phyloP scores from a whole-genome alignment of 2,797 vertebrate species.

The Myoxocephalus aenaeus region DNA sequence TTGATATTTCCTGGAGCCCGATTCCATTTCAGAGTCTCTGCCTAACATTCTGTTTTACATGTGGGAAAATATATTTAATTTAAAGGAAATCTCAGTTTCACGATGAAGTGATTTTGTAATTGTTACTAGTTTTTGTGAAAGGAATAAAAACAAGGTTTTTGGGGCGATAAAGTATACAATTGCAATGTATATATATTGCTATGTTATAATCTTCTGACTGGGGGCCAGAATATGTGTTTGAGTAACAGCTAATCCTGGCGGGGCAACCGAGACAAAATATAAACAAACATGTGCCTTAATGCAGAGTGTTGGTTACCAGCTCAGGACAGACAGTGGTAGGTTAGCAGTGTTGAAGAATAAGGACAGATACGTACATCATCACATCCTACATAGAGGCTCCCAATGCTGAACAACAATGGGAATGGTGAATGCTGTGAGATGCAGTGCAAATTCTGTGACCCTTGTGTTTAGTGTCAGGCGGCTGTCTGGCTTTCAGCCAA shows the following conservation, averaged over 20 bases:
- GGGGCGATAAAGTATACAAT: too few species aligned
- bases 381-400: neutral
- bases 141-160: neutral
- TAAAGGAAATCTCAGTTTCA: neutral
- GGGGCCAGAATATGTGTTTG: neutral
- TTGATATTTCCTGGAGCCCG: neutral
- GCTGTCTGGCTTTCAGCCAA: neutral
- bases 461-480: neutral
- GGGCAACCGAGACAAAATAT: neutral
- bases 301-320: neutral
- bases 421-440: neutral
- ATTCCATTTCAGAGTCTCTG: neutral
- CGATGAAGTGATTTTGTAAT: too few species aligned
- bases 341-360: neutral
- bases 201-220: neutral
- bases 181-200: too few species aligned
- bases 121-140: too few species aligned
- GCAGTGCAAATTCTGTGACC: neutral
- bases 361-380: too few species aligned
- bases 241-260: neutral
- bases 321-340: neutral
- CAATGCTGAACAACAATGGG: neutral
- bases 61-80: neutral
- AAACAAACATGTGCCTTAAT: neutral
- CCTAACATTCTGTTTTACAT: neutral